Conservation (phyloP, 1,140 invertebrate species). For the Drosophila funebris region DNA sequence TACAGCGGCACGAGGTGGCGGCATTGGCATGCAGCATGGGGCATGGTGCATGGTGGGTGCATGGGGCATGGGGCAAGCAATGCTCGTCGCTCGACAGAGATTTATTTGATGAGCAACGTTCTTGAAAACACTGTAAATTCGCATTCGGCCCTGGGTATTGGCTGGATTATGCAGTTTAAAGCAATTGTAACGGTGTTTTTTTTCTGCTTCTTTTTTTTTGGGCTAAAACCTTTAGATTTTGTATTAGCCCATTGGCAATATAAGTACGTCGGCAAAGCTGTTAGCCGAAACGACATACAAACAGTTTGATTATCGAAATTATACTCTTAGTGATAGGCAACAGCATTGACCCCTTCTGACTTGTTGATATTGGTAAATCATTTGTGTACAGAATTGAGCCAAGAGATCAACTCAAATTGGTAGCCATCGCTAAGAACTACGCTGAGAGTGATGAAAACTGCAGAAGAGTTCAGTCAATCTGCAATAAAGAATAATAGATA, state of each 20-base stretch:
- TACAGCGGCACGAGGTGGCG: constrained; percentile 8
- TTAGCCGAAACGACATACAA: constrained; percentile 41
- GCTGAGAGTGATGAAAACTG: neutral
- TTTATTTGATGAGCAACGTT: constrained; percentile 75
- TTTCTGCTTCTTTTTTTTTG: neutral
- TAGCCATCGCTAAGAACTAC: constrained; percentile 3
- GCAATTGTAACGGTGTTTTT: constrained; percentile 58
- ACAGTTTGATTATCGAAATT: constrained; percentile 43
- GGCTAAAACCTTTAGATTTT: constrained; percentile 37
- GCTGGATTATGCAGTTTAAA: constrained; percentile 69
- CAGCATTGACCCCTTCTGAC: constrained; percentile 28
- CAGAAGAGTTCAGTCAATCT: no score
- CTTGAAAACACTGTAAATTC: constrained; percentile 51
- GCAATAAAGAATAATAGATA: constrained; percentile 1
- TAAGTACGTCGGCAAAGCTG: constrained; percentile 21
- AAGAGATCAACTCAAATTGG: constrained; percentile 25
- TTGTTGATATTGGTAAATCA: constrained; percentile 10
- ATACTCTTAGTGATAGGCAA: constrained; percentile 22
- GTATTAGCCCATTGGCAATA: constrained; percentile 30
- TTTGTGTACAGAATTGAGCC: constrained; percentile 10
- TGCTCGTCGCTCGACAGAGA: constrained; percentile 62
- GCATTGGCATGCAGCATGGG: constrained; percentile 5
- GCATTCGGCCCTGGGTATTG: constrained; percentile 39
- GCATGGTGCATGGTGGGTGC: constrained; percentile 5
- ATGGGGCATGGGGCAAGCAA: constrained; percentile 37